Evolutionary conservation across 2,888 invertebrate species (phyloP), one percentile per base, ranked within the genome.

Genomic region (Sarcophaga carnaria): DNA sequence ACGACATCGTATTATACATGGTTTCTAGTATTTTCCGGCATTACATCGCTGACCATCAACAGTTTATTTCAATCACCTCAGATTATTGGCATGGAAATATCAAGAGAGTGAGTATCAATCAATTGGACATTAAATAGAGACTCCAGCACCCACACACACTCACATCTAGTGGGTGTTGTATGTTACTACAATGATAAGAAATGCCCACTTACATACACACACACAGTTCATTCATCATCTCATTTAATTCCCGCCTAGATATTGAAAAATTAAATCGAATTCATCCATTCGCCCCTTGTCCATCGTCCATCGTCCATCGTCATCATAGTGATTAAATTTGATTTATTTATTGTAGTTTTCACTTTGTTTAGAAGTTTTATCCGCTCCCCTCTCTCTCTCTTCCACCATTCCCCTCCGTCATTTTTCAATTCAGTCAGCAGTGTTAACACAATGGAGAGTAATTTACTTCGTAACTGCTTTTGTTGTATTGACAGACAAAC

Each of bases 1-100:
- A 93, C 93, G 59, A 92, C 93, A 11, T 90, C 91, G 59, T 93
- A 92, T 86, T 94, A 93, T 89, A 90, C 90, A 8, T 89, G 94
- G 90, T 95, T 94, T 88, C 89, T 94, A 78, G 89, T 93, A 74
- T 92, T 93, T 80, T 91, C 92, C 71, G 90, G 94, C 70, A 87
- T 94, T 25, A 94, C 94, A n/a, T 93, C 93, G 80, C 89, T 94
- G 47, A 92, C 94, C 59, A 92, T 94, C 11, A 94, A 94, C 84
- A 92, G 94, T 71, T 92, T 94, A 20, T 94, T 94, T 88, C 94
- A 94, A 90, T 92, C 94, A 76, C 94, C 94, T 14, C 91, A 94
- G 85, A 93, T 95, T 85, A 93, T 94, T 85, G 94, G 94, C 83
- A 94, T 95, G 94, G 95, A 95, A 92, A 94, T 94, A 89, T 94